phyloP scores from a whole-genome alignment of 2,797 vertebrate species.

The Adelosebastes latens region DNA sequence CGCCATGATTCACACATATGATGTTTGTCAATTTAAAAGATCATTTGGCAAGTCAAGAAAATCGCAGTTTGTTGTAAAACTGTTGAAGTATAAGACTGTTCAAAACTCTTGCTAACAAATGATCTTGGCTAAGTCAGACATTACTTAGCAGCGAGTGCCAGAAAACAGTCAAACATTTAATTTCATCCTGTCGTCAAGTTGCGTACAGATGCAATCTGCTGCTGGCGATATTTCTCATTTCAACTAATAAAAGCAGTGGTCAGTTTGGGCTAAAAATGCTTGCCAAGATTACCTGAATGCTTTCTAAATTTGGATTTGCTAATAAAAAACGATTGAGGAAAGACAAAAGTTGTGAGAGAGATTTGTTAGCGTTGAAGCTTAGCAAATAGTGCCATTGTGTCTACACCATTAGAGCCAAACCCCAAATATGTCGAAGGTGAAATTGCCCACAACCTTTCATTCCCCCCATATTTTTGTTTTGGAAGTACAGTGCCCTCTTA shows the following conservation, averaged over 20 bases:
- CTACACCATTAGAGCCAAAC: no score
- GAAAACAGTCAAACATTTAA: neutral
- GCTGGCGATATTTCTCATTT: neutral
- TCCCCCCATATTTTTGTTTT: neutral
- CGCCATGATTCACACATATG: no score
- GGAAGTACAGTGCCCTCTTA: neutral
- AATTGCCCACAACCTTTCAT: neutral
- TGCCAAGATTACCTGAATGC: neutral
- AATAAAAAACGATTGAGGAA: neutral
- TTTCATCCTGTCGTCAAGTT: neutral
- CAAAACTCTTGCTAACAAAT: neutral
- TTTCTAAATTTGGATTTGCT: neutral
- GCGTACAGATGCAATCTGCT: neutral
- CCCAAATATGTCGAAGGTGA: neutral
- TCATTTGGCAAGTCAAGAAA: no score
- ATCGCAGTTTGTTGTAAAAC: no score
- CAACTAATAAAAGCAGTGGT: neutral
- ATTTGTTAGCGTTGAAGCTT: neutral
- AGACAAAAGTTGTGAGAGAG: neutral
- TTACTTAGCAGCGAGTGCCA: neutral
- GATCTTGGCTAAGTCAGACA: neutral
- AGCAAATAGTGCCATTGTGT: neutral
- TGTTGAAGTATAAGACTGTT: no score
- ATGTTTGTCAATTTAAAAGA: no score
- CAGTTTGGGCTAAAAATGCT: neutral